phyloP scores from a whole-genome alignment of 2,888 invertebrate species.

The Caenorhabditis drosophilae region DNA sequence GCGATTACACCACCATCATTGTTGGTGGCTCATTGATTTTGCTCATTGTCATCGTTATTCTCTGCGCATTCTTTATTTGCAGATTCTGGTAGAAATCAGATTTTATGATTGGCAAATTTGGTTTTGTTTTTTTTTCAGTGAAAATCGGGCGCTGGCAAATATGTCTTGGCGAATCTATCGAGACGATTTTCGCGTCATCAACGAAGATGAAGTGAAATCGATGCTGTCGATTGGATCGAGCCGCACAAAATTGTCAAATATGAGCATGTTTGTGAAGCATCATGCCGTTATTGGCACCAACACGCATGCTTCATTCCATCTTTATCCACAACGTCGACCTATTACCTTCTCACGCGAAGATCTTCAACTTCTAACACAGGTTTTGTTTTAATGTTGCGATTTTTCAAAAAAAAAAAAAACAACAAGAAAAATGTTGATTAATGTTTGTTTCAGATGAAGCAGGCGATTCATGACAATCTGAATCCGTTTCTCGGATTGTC shows the following conservation, averaged over 20 bases:
- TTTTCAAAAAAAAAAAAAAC: too few relatives aligned
- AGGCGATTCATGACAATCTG: constrained; percentile 88
- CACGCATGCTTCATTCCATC: constrained; percentile 64
- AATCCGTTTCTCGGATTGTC: constrained; percentile 88
- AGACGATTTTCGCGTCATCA: constrained; percentile 64
- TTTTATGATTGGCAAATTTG: too few relatives aligned
- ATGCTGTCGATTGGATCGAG: constrained; percentile 66
- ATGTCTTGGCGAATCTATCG: constrained; percentile 64
- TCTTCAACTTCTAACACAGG: constrained; percentile 66
- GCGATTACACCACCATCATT: constrained; percentile 55
- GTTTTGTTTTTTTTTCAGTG: too few relatives aligned
- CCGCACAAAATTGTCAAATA: constrained; percentile 64
- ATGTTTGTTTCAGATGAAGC: constrained; percentile 2
- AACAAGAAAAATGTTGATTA: not conserved
- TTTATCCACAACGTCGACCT: constrained; percentile 62
- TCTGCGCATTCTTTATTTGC: constrained; percentile 48
- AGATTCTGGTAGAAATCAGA: constrained; percentile 49
- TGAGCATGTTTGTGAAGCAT: constrained; percentile 65
- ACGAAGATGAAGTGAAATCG: constrained; percentile 66
- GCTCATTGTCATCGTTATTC: constrained; percentile 29
- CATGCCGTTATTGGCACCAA: constrained; percentile 66
- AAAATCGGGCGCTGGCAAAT: constrained; percentile 60
- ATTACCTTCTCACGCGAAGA: constrained; percentile 56
- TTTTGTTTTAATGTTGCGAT: constrained; percentile 72
- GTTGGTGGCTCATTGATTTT: constrained; percentile 32